phyloP scores from a whole-genome alignment of 23 tunicate genomes.

The Trididemnum miniatum region DNA sequence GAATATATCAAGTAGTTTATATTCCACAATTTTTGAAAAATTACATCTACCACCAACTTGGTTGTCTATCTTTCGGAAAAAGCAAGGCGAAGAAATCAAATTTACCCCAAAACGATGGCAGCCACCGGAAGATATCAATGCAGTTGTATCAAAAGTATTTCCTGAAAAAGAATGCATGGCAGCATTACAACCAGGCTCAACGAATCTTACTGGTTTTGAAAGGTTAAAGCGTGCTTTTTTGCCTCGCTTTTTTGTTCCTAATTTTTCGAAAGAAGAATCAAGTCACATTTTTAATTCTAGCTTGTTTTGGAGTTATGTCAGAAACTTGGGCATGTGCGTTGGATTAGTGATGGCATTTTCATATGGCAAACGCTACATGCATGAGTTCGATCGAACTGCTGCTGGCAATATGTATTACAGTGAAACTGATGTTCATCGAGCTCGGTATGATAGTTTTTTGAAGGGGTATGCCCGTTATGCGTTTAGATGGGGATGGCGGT shows the following conservation, averaged over 20 bases:
- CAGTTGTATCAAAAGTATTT: background rate
- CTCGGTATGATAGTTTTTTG: conserved; percentile 26
- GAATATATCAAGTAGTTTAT: background rate
- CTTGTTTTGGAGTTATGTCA: background rate
- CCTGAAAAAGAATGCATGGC: conserved; percentile 15
- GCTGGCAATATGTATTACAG: conserved; percentile 22
- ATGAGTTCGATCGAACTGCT: conserved; percentile 33
- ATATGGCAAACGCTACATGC: conserved; percentile 34
- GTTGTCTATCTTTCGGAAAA: background rate
- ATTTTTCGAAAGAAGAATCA: conserved; percentile 10
- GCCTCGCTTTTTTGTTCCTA: conserved; percentile 24
- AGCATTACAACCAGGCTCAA: conserved; percentile 43
- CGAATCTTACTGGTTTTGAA: conserved; percentile 26
- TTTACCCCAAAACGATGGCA: conserved; percentile 1
- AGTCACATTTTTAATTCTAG: conserved; percentile 34
- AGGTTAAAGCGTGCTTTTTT: conserved; percentile 64
- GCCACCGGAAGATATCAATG: conserved; percentile 17
- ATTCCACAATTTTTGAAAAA: background rate
- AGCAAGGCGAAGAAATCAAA: background rate
- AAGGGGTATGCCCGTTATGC: conserved; percentile 39
- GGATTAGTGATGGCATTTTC: conserved; percentile 35
- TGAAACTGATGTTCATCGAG: conserved; percentile 14
- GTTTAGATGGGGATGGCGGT: conserved; percentile 72
- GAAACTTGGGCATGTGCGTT: background rate
- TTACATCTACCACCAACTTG: conserved; percentile 20